Conservation (phyloP, 2,797 vertebrate species). For the Poecile montanus region DNA sequence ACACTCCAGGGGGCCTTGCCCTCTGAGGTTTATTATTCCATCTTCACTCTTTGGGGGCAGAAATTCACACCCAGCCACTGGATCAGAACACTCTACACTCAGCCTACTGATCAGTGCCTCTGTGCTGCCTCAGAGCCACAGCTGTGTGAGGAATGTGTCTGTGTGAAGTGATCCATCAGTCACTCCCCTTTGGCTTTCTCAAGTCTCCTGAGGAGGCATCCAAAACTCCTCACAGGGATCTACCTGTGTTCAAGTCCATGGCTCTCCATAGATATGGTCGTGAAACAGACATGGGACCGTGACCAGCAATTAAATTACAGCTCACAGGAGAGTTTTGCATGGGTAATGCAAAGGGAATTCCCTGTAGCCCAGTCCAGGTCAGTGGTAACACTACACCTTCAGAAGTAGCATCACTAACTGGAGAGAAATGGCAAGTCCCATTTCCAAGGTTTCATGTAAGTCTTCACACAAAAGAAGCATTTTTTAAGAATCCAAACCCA, state of each 20-base stretch:
- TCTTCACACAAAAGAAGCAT: background rate
- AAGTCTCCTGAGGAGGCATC: background rate
- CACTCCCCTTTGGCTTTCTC: background rate
- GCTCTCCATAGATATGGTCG: background rate
- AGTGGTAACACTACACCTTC: background rate
- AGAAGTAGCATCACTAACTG: background rate
- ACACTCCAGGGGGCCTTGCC: background rate
- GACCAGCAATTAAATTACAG: background rate
- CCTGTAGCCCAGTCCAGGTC: background rate
- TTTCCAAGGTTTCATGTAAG: background rate
- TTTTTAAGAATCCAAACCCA: background rate
- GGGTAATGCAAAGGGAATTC: background rate
- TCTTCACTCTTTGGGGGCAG: background rate
- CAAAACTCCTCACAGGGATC: background rate
- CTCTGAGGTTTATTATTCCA: background rate
- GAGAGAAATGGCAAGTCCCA: background rate
- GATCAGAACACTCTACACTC: background rate
- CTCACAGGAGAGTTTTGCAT: background rate
- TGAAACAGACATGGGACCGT: background rate
- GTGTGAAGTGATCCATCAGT: background rate
- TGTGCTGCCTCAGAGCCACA: background rate
- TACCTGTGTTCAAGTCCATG: background rate
- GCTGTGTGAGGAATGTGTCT: background rate
- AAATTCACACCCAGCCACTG: background rate
- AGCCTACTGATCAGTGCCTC: background rate